Percentiles rank a stretch among this genome's conserved stretches.
phyloP scores from a whole-genome alignment of 2,888 invertebrate genomes.

The Phymatocera aterrima region DNA sequence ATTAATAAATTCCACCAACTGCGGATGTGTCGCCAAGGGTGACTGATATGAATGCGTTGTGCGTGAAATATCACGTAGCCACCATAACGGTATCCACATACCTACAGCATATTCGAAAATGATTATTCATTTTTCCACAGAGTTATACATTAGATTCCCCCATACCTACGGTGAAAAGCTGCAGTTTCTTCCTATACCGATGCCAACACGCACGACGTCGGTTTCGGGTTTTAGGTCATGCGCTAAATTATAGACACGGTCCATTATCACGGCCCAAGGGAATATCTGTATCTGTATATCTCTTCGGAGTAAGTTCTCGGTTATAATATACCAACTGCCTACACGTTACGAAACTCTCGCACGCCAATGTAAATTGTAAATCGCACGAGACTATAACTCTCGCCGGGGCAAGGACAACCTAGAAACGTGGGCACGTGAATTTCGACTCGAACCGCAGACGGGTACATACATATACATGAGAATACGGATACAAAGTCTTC shows the following conservation, averaged over 20 bases:
- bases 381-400: conserved; percentile 10
- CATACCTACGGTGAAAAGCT: too few species aligned
- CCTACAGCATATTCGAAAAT: too few species aligned
- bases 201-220: too few species aligned
- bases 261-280: conserved; percentile 12
- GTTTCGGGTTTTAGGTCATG: conserved; percentile 6
- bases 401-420: background rate
- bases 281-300: background rate
- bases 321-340: background rate
- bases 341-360: conserved; percentile 9
- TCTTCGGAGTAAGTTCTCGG: background rate
- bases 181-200: background rate
- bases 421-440: background rate
- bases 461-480: background rate
- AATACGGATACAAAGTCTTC: background rate
- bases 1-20: conserved; percentile 28
- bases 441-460: background rate
- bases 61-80: too few species aligned
- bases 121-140: too few species aligned
- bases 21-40: background rate
- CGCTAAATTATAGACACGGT: conserved; percentile 7
- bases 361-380: conserved; percentile 18
- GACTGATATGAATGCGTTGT: too few species aligned
- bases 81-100: too few species aligned
- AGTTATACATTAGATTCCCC: too few species aligned